These are phyloP conservation scores for Tanypteryx hageni DNA, from an alignment of 2,888 invertebrate species.

Conservation along the genomic window DNA sequence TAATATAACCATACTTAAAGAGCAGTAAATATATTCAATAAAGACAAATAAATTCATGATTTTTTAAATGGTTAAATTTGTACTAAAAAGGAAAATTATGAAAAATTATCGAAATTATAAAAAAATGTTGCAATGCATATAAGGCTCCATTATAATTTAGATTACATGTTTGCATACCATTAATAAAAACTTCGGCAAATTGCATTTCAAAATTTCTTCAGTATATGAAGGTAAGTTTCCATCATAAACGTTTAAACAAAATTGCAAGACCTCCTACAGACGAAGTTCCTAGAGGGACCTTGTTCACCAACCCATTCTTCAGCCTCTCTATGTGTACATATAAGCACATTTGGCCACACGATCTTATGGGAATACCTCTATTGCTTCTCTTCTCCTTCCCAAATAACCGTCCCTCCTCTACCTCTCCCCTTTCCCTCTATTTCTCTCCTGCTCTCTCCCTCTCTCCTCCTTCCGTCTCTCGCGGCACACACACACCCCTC, in stretches of 20 bases:
- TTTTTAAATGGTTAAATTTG: background rate
- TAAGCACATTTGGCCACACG: constrained; percentile 49
- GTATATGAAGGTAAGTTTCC: background rate
- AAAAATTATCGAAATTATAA: no score
- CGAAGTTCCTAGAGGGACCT: background rate
- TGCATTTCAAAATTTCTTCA: background rate
- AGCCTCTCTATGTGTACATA: constrained; percentile 19
- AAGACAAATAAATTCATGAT: background rate
- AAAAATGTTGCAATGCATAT: no score
- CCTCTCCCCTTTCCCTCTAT: constrained; percentile 60
- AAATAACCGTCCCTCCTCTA: constrained; percentile 21
- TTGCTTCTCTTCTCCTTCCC: constrained; percentile 65
- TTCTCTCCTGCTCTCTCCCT: constrained; percentile 66
- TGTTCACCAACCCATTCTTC: constrained; percentile 39
- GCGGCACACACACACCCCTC: constrained; percentile 69
- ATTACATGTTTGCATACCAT: no score
- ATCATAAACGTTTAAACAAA: constrained; percentile 22
- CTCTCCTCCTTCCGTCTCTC: constrained; percentile 68
- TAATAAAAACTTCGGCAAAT: no score
- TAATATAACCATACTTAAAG: background rate
- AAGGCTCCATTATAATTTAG: no score
- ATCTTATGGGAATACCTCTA: constrained; percentile 64
- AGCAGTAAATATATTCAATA: background rate
- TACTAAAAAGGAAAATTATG: background rate
- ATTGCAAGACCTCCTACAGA: constrained; percentile 37